phyloP scores from a whole-genome alignment of 2,797 vertebrate genomes.

The Pipistrellus pygmaeus region DNA sequence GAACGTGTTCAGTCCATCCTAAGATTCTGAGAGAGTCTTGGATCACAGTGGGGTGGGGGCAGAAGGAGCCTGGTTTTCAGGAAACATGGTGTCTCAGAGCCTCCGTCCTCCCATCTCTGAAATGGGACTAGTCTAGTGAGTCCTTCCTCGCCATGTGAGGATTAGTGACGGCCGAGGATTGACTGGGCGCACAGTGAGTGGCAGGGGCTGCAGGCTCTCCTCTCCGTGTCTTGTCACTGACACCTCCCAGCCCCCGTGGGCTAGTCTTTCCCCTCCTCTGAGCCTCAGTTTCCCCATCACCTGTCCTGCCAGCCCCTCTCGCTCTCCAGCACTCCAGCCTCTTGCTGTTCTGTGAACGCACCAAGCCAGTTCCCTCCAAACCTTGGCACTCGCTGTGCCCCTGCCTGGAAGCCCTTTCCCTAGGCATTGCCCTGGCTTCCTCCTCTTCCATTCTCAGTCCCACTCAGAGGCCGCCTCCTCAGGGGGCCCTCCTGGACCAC shows the following conservation, averaged over 20 bases:
- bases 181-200: not conserved
- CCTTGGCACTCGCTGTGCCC: not conserved
- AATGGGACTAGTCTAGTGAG: not conserved
- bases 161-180: not conserved
- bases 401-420: not conserved
- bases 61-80: not conserved
- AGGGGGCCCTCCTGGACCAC: not conserved
- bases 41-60: not conserved
- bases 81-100: not conserved
- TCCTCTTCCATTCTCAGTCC: not conserved
- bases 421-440: accelerated
- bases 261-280: not conserved
- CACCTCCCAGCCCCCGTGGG: accelerated
- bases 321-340: not conserved
- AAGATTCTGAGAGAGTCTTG: not conserved
- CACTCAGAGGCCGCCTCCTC: not conserved
- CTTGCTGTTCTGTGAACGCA: not conserved
- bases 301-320: not conserved
- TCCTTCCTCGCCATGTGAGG: not conserved
- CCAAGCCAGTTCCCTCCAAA: not conserved
- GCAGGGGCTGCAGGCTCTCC: not conserved
- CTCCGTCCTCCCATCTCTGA: not conserved
- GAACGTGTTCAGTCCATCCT: accelerated
- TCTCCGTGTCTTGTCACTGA: not conserved
- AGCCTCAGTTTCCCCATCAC: not conserved